These are phyloP conservation scores for Lepidothrix coronata DNA, from an alignment of 2,113 vertebrate genomes.

Conservation along the genomic window DNA sequence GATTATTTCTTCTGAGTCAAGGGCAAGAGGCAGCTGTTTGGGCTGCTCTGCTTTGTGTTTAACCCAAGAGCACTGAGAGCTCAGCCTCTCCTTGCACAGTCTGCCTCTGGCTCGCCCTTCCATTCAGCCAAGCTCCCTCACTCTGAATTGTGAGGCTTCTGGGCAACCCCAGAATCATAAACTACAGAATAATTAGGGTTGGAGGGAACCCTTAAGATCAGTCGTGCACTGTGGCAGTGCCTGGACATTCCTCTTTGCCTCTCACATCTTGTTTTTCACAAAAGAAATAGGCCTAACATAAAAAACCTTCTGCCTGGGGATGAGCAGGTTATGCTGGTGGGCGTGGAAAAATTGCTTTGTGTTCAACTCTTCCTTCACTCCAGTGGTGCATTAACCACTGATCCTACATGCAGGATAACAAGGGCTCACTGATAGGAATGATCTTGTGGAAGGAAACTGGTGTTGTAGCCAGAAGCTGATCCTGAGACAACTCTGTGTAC, in stretches of 20 bases:
- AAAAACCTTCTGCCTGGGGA: neutral
- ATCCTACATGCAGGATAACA: neutral
- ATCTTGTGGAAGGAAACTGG: neutral
- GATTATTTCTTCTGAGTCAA: neutral
- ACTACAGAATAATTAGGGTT: rapidly evolving
- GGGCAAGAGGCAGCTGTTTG: neutral
- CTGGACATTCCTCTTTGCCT: neutral
- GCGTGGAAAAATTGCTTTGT: neutral
- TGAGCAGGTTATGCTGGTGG: neutral
- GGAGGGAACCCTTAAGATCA: neutral
- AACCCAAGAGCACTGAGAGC: conserved; percentile 7
- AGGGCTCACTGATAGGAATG: neutral
- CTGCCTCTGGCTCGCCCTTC: neutral
- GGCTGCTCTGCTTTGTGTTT: neutral
- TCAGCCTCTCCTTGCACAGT: neutral
- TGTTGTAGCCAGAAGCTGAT: neutral
- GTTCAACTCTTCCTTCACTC: neutral
- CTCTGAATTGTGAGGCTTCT: neutral
- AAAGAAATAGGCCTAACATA: neutral
- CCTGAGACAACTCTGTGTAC: neutral
- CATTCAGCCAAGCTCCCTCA: neutral
- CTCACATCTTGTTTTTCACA: neutral
- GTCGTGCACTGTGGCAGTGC: neutral
- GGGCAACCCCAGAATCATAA: neutral
- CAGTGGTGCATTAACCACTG: rapidly evolving